Percentiles rank a stretch among this genome's conserved stretches.
These are phyloP conservation scores for Eulemur mongoz DNA, from an alignment of 2,797 vertebrate species.

Conservation along the genomic window DNA sequence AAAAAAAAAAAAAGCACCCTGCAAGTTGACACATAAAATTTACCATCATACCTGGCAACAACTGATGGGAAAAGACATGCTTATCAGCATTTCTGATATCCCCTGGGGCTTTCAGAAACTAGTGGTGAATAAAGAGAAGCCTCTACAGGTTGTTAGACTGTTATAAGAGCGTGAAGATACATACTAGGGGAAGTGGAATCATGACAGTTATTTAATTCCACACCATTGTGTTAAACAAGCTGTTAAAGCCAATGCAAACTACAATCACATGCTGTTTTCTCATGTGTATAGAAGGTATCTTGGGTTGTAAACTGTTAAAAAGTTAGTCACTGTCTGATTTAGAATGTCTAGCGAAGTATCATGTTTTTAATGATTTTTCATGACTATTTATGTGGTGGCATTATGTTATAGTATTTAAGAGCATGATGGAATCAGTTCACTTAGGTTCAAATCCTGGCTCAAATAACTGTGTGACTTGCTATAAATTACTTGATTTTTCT, in stretches of 20 bases:
- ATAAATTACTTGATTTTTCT: conserved; percentile 16
- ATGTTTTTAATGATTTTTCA: neutral
- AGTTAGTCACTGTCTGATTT: neutral
- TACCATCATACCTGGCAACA: neutral
- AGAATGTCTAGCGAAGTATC: neutral
- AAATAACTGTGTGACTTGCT: neutral
- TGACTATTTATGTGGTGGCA: neutral
- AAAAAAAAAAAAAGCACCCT: neutral
- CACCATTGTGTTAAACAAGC: neutral
- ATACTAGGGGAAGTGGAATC: neutral
- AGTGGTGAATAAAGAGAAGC: neutral
- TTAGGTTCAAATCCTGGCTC: neutral
- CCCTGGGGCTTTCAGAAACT: neutral
- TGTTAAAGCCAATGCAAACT: neutral
- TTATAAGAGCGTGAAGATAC: neutral
- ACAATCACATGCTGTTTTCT: neutral
- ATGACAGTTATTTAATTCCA: neutral
- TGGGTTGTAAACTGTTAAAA: neutral
- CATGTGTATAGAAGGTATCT: neutral
- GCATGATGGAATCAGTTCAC: neutral
- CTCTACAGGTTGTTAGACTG: neutral
- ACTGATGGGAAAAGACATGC: neutral
- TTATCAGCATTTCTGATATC: neutral
- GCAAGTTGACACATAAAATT: neutral
- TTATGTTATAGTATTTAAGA: neutral